Percentiles rank a stretch among this genome's conserved stretches.
These are phyloP conservation scores for Arizona elegans DNA, from an alignment of 2,113 vertebrate species.

Conservation along the genomic window DNA sequence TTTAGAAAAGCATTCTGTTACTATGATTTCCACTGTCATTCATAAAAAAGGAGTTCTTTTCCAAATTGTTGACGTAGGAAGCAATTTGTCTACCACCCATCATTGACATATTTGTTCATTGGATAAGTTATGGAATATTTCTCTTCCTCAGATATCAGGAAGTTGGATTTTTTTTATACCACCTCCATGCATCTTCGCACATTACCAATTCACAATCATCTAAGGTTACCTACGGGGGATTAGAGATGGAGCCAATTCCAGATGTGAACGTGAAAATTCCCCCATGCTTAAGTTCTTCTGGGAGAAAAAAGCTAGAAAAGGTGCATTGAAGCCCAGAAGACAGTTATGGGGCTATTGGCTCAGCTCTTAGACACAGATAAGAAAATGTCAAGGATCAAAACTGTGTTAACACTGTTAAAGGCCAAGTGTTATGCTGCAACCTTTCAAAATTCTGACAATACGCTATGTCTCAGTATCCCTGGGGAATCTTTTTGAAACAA, in stretches of 20 bases:
- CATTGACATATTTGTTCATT: background rate
- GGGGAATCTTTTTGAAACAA: constrained; percentile 32
- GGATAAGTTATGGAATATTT: background rate
- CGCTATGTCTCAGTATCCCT: background rate
- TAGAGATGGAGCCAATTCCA: background rate
- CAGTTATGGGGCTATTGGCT: background rate
- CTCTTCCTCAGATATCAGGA: background rate
- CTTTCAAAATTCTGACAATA: background rate
- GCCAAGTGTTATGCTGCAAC: background rate
- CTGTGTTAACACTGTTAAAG: background rate
- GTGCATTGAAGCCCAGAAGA: background rate
- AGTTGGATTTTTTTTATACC: background rate
- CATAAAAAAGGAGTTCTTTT: background rate
- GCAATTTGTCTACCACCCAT: background rate
- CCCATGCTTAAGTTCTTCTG: background rate
- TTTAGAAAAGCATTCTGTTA: background rate
- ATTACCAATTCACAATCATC: background rate
- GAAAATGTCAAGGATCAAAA: background rate
- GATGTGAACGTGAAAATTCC: background rate
- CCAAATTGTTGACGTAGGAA: background rate
- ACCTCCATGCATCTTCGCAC: background rate
- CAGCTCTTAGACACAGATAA: background rate
- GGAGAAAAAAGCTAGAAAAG: background rate
- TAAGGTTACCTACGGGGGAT: background rate
- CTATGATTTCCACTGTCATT: background rate